Evolutionary conservation across 1,140 invertebrate species (phyloP), one percentile per base, ranked within the genome.

Genomic region (Drosophila prosaltans): DNA sequence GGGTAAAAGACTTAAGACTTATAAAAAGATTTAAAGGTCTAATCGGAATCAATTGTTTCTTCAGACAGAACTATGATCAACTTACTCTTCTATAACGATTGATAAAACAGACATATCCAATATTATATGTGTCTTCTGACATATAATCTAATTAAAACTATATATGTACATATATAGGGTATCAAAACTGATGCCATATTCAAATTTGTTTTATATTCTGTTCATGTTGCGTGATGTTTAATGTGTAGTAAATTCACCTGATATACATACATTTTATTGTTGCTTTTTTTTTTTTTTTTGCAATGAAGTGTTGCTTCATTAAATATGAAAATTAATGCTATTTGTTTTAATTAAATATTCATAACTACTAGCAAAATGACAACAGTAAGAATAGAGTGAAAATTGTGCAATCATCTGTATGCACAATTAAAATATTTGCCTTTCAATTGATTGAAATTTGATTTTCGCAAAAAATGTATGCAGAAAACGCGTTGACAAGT

Each of bases 301-400:
- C 21, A 83, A 89, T 88, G 76, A 83, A 82, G 80, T 89, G 80
- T 80, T 80, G 83, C 84, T 74, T 89, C 80, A 88, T 88, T 88
- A 89, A 83, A 78, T 83, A 88, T 88, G 83, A 80, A 88, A 88
- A 88, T 89, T 78, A 83, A 78, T 80, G 73, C 76, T 67, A 83
- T 88, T 89, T 72, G 67, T 67, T 78, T 72, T 69, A 72, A 83
- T 88, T 88, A 89, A 89, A 80, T 89, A 88, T 88, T 78, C 69
- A 88, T 80, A 61, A 59, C 10, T 65, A 59, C 58, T 48, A 30
- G 43, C 51, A 66, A 65, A 48, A 61, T 28, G 51, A 36, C 51
- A 39, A 51, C 48, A 40, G 45, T 68, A 70, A 76, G 39, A 57
- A 28, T 74, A 41, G 73, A 68, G 39, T 59, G 2, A 21, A 21